Conservation (phyloP, 1,140 invertebrate species). For the Pseudoatta argentina region DNA sequence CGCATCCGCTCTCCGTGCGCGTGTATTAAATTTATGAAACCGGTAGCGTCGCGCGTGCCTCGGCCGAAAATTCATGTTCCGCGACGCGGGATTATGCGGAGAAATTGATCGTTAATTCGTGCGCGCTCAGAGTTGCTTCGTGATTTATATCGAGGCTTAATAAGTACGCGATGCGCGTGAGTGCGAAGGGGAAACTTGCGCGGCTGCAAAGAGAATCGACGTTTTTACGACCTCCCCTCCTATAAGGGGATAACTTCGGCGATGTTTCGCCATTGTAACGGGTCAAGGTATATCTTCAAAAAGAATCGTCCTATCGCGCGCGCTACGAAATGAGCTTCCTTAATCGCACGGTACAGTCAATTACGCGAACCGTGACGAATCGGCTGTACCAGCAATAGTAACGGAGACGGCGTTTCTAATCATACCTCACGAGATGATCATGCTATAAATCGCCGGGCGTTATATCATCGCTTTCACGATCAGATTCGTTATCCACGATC, state of each 20-base stretch:
- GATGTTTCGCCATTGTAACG: too few relatives aligned
- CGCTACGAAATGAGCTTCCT: slow-evolving; percentile 7
- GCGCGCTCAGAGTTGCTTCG: not conserved
- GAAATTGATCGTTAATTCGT: slow-evolving; percentile 60
- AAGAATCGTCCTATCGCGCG: not conserved
- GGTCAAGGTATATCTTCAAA: not conserved
- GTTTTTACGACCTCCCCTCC: not conserved
- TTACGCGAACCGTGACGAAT: slow-evolving; percentile 44
- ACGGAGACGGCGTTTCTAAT: slow-evolving; percentile 42
- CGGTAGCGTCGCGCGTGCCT: slow-evolving; percentile 38
- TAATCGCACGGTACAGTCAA: slow-evolving; percentile 23
- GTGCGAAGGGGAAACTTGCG: not conserved
- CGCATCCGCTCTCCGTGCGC: not conserved
- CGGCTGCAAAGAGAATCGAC: slow-evolving; percentile 6
- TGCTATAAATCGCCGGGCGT: slow-evolving; percentile 56
- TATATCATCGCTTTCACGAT: slow-evolving; percentile 64
- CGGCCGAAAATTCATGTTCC: slow-evolving; percentile 45
- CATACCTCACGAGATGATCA: slow-evolving; percentile 52
- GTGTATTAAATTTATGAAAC: slow-evolving; percentile 57
- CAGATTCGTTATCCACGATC: slow-evolving; percentile 44
- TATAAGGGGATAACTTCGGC: not conserved
- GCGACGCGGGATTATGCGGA: slow-evolving; percentile 47
- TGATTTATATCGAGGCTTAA: slow-evolving; percentile 48
- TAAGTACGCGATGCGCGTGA: slow-evolving; percentile 24
- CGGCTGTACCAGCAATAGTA: not conserved